Base-by-base conservation (phyloP, 2,797 vertebrate genomes). In the Scyliorhinus canicula region DNA sequence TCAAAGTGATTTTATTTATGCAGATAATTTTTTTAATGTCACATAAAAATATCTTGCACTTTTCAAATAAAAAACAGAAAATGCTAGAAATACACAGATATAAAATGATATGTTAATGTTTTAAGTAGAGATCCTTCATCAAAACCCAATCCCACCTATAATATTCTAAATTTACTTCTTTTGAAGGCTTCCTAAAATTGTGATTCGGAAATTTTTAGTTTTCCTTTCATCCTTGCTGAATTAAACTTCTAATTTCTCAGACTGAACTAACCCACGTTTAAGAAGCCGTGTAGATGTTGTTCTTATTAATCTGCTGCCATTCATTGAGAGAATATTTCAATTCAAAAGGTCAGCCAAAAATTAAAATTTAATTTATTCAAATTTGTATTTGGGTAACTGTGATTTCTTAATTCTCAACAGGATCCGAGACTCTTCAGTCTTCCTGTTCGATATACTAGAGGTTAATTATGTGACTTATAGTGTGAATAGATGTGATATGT, bases 401-500 rank as follows among this genome's bases (percentile, higher is more conserved):
- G 44, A 35, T 71, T 35, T 71, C 67, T 65, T 94, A 47, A 44
- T 71, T 94, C 65, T 31, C 9, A 67, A 35, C 65, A 52, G 47
- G 5, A 71, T 19, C 47, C 14, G 31, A 35, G 26, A 50, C 26
- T 50, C 44, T 14, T 26, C 40, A 63, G 50, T 35, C 93, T 19
- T 35, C 19, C 35, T 52, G 40, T 31, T 69, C 11, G 5, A 90
- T 90, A 28, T 71, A 31, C 47, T 71, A 71, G 44, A 94, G 65
- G 28, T 65, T 69, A 71, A 94, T 94, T 94, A 6, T 94, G 31
- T 60, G 55, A 52, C 28, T 94, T 71, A 52, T 94, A 52, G 47
- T 94, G 93, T 71, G 67, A 93, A 93, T 52, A 93, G 47, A 52
- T 93, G 77, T 82, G 44, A 52, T 67, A 16, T 93, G 60, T 74